Conservation (phyloP, 2,888 invertebrate genomes). For the Xanthorhoe designata region DNA sequence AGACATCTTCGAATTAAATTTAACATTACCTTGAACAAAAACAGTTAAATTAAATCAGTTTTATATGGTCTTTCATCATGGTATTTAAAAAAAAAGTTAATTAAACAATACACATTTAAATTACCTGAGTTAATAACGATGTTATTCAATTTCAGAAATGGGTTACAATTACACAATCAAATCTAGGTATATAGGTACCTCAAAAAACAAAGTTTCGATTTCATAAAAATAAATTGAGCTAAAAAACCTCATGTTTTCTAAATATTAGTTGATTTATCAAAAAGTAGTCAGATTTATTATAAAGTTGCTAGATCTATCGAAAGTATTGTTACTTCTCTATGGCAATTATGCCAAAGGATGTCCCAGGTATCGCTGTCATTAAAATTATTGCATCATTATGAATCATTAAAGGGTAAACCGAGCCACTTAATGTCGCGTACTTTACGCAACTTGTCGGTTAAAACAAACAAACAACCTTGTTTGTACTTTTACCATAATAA, state of each 20-base stretch:
- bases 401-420: conserved; percentile 67
- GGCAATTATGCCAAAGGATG: conserved; percentile 42
- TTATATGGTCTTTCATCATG: no score
- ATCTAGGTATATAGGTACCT: no score
- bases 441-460: conserved; percentile 36
- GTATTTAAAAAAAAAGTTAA: no score
- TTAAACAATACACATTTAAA: no score
- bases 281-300: background rate
- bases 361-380: conserved; percentile 53
- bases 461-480: conserved; percentile 30
- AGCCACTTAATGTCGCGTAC: conserved; percentile 55
- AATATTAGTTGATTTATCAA: background rate
- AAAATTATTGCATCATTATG: conserved; percentile 69
- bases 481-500: conserved; percentile 25
- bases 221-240: no score
- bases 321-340: background rate
- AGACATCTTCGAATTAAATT: no score
- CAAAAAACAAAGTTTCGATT: no score
- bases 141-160: no score
- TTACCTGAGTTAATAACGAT: no score
- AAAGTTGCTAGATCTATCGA: conserved; percentile 4
- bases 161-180: no score
- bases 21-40: no score
- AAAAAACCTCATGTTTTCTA: background rate
- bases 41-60: no score